These are phyloP conservation scores for Drosophila serrata DNA, from an alignment of 1,140 invertebrate species.

Conservation along the genomic window DNA sequence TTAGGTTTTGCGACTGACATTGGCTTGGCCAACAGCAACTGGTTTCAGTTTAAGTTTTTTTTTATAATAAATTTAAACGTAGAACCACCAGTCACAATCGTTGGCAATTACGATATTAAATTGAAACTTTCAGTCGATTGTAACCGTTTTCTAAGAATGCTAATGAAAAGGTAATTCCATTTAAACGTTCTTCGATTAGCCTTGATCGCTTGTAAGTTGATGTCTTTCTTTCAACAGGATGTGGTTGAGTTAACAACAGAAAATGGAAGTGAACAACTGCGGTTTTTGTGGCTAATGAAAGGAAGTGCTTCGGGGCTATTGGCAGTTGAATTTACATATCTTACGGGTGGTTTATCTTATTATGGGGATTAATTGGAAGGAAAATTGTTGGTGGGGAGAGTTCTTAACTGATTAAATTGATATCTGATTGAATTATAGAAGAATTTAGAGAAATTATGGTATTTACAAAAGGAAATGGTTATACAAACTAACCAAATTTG, in stretches of 20 bases:
- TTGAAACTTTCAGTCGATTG: slow-evolving; percentile 35
- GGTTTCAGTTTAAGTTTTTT: slow-evolving; percentile 59
- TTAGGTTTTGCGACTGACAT: slow-evolving; percentile 50
- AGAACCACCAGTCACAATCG: slow-evolving; percentile 53
- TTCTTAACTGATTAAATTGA: neutral
- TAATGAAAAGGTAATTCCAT: slow-evolving; percentile 56
- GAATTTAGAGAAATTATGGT: neutral
- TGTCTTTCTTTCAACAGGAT: slow-evolving; percentile 55
- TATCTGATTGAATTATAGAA: neutral
- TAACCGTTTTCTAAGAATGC: slow-evolving; percentile 17
- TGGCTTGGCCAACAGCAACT: slow-evolving; percentile 45
- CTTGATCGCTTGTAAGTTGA: slow-evolving; percentile 30
- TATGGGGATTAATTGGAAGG: neutral
- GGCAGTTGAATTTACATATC: slow-evolving; percentile 7
- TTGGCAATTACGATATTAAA: slow-evolving; percentile 55
- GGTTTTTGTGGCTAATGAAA: slow-evolving; percentile 49
- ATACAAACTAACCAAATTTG: neutral
- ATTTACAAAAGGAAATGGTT: neutral
- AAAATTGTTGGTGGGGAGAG: neutral
- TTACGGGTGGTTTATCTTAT: slow-evolving; percentile 1
- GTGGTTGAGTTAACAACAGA: slow-evolving; percentile 35
- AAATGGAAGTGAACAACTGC: slow-evolving; percentile 52
- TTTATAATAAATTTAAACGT: slow-evolving; percentile 41
- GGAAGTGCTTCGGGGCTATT: slow-evolving; percentile 32
- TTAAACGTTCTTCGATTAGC: slow-evolving; percentile 60